Evolutionary conservation across 92 coral and sea anemone genomes (phyloP), one percentile per base, ranked within the genome.

Genomic region (Phenganax subtilis): DNA sequence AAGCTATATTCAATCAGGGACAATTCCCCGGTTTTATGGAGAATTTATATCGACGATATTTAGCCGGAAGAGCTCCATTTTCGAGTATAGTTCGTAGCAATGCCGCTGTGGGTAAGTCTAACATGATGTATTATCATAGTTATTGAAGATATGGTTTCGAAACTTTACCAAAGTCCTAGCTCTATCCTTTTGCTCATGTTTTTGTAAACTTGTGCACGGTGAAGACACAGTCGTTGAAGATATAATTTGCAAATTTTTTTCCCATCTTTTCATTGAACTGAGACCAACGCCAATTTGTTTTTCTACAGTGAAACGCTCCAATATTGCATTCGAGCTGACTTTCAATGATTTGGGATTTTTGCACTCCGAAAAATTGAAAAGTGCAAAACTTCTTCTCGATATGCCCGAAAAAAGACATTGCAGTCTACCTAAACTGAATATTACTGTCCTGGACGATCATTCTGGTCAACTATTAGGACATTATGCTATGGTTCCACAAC

Each of bases 41-140:
- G 14, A 15, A 68, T 37, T 37, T 68, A 53, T 68, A 68, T 68
- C 53, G 47, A 20, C 0, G n/a, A 16, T 68, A 10, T 28, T 10
- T 68, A 17, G 53, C 73, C 12, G 73, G 73, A 37, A 12, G 54
- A 30, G 10, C 53, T 68, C 54, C 73, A n/a, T 68, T 68, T 68
- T 68, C 73, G 17, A 68, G 30, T 37, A 68, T 68, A 12, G 73
- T 68, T 10, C 73, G 29, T 53, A 68, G 73, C 6, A 68, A 68
- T 37, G 73, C 73, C 5, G 73, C 73, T 3, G 9, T 29, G 1
- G 73, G 73, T 68, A 17, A 28, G 73, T 68, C 9, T 29, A 58
- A 1, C 17, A 37, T 58, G 3, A n/a, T 58, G 7, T 12, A n/a
- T n/a, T n/a, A n/a, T 58, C 63, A 37, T 37, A 37, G 47, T 37